Conservation (phyloP, 2,113 vertebrate genomes). For the Aix galericulata region DNA sequence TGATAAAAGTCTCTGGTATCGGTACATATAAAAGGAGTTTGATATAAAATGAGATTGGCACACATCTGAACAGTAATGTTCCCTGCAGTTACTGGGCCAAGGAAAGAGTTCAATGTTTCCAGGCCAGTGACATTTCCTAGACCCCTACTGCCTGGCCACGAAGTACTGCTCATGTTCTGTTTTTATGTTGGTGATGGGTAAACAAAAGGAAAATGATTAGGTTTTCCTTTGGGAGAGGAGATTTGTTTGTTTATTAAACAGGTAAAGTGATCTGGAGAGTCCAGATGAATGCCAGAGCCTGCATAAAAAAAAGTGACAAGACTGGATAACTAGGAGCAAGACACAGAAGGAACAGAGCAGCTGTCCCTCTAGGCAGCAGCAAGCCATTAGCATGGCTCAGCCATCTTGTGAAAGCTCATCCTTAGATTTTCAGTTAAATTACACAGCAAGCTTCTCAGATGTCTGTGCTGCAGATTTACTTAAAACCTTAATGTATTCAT, state of each 20-base stretch:
- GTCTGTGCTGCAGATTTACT: conserved; percentile 30
- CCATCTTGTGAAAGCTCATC: conserved; percentile 54
- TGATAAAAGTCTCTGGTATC: neutral
- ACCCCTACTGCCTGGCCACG: neutral
- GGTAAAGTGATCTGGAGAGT: neutral
- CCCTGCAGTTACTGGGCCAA: neutral
- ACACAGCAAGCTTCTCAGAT: conserved; percentile 33
- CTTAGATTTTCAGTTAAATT: conserved; percentile 38
- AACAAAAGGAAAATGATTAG: neutral
- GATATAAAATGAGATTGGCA: neutral
- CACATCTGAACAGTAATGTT: neutral
- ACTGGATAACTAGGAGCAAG: neutral
- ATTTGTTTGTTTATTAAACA: fast-evolving
- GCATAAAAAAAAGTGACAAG: neutral
- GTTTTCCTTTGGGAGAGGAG: neutral
- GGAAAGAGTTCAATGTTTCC: neutral
- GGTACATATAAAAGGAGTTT: neutral
- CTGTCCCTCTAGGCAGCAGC: conserved; percentile 54
- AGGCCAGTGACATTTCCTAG: neutral
- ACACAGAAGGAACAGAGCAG: conserved; percentile 4
- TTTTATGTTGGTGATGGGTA: neutral
- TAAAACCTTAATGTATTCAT: conserved; percentile 37
- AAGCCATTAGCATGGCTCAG: conserved; percentile 48
- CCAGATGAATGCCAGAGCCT: neutral
- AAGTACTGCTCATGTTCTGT: neutral